phyloP scores from a whole-genome alignment of 2,888 invertebrate species.

The Himalopsyche anomala region DNA sequence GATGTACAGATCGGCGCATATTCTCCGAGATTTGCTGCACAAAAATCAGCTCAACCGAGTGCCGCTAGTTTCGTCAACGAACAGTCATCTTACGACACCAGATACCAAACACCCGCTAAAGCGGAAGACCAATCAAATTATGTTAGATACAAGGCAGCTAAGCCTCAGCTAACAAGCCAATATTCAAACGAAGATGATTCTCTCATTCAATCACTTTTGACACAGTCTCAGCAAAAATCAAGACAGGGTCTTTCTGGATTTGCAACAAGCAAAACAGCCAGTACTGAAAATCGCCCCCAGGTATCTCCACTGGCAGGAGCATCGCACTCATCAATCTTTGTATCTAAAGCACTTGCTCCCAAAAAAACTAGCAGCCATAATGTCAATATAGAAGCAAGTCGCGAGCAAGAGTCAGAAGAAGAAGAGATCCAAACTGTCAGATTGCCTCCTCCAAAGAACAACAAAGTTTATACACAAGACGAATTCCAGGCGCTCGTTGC shows the following conservation, averaged over 20 bases:
- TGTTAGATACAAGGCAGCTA: conserved; percentile 59
- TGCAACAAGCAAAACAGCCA: conserved; percentile 54
- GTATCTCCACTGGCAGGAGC: conserved; percentile 39
- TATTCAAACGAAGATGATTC: conserved; percentile 59
- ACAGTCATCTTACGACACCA: conserved; percentile 55
- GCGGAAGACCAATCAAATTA: conserved; percentile 58
- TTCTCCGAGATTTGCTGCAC: conserved; percentile 51
- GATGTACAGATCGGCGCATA: conserved; percentile 58
- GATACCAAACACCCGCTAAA: conserved; percentile 68
- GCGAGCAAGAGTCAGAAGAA: conserved; percentile 49
- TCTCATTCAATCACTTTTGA: conserved; percentile 58
- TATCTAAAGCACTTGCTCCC: conserved; percentile 60
- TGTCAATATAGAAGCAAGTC: conserved; percentile 50
- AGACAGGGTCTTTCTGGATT: conserved; percentile 58
- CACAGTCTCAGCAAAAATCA: conserved; percentile 57
- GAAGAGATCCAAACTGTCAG: conserved; percentile 67
- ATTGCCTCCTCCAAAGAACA: conserved; percentile 75
- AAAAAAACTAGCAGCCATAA: conserved; percentile 56
- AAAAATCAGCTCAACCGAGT: conserved; percentile 55
- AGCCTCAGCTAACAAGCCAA: conserved; percentile 56
- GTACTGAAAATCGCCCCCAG: conserved; percentile 51
- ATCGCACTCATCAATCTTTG: conserved; percentile 64
- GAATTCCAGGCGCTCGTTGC: conserved; percentile 75
- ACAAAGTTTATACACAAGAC: conserved; percentile 76
- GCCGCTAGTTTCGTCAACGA: conserved; percentile 64